Conservation (phyloP, 2,797 vertebrate species). For the Sebastiscus tertius region DNA sequence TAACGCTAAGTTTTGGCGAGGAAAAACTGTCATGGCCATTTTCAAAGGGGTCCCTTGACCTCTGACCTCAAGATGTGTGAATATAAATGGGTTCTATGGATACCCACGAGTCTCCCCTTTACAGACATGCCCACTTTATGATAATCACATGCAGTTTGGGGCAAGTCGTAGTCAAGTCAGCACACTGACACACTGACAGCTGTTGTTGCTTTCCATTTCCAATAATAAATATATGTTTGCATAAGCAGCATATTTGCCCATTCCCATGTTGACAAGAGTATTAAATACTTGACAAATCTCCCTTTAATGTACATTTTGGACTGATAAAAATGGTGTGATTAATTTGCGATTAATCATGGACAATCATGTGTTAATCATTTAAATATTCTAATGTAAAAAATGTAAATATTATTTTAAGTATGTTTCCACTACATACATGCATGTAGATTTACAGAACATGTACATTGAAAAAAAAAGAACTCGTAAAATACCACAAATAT, state of each 20-base stretch:
- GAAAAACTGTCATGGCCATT: not conserved
- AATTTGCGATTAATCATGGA: not conserved
- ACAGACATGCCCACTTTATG: not conserved
- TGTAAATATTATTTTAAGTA: not conserved
- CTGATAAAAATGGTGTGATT: rapidly evolving
- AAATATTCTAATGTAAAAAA: not conserved
- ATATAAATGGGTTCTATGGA: not conserved
- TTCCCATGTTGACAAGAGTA: no score
- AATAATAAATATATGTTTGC: no score
- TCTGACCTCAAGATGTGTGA: not conserved
- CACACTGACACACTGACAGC: not conserved
- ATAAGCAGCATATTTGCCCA: no score
- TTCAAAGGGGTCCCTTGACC: not conserved
- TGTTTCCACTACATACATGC: not conserved
- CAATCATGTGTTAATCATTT: not conserved
- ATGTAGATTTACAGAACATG: no score
- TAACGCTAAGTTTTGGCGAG: no score
- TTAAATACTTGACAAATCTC: no score
- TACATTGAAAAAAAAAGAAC: not conserved
- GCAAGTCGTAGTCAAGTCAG: not conserved
- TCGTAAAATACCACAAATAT: no score
- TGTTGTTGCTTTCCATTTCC: no score
- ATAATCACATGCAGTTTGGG: not conserved
- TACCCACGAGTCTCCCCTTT: not conserved
- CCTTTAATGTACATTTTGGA: not conserved